Evolutionary conservation across 2,888 invertebrate genomes (phyloP), one percentile per base, ranked within the genome.

Genomic region (Sarcophaga subvicina): DNA sequence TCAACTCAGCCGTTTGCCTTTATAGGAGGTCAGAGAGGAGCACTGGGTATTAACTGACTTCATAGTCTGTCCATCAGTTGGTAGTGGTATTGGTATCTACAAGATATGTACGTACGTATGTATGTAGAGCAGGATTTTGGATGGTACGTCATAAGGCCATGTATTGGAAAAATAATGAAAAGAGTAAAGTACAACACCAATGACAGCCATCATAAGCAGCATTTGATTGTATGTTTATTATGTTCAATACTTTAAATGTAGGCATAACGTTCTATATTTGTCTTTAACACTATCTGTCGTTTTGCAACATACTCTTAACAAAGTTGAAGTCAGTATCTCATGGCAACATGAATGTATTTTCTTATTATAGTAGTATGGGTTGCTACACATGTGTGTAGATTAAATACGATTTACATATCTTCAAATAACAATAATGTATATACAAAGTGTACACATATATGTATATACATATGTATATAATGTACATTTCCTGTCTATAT

Each of bases 161-260:
- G 6, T 27, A 27, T 27, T 27, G 6, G 27, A 27, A 27, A 27
- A 5, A 5, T 27, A 27, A 6, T 27, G 27, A 27, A 27, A 5
- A 27, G 0, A 27, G 6, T 27, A 27, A 27, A 27, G 37, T 37
- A 37, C 37, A 37, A 37, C 2, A 37, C 8, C 37, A 37, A 10
- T 37, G 37, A 37, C 8, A 37, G 0, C 37, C 10, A 8, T 8
- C 27, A 27, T 27, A 27, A 27, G 6, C 27, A 27, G 71, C 22
- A 60, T 83, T 69, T 70, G 80, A 59, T 75, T 79, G 75, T 8
- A 73, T 79, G 62, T 75, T 80, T 84, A 84, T 80, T 78, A 69
- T 70, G 49, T 60, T 84, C 75, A 64, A 84, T 70, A 76, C 69
- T 69, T 49, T 49, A 22, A 37, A 49, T 37, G 12, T 4, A 60